phyloP scores from a whole-genome alignment of 2,797 vertebrate species.

The Cryptoblepharus egeriae region DNA sequence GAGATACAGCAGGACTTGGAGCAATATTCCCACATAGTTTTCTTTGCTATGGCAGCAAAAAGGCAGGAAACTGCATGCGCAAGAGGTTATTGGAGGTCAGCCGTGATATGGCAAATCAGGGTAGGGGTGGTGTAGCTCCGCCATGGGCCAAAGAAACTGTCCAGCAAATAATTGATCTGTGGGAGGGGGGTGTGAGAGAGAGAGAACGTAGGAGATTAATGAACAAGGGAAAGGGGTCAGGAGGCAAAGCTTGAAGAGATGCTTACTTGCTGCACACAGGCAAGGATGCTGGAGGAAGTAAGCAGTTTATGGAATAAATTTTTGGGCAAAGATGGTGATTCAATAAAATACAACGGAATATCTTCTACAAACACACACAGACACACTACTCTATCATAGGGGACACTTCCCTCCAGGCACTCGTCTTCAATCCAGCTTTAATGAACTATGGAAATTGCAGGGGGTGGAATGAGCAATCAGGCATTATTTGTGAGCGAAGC shows the following conservation, averaged over 20 bases:
- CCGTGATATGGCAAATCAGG: not conserved
- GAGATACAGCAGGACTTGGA: not conserved
- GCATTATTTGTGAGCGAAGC: not conserved
- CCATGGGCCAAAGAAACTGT: not conserved
- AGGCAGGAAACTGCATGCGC: not conserved
- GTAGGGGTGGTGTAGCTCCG: not conserved
- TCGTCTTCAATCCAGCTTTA: not conserved
- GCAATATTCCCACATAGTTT: not conserved
- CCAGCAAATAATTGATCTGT: not conserved
- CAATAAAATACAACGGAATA: not conserved
- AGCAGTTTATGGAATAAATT: not conserved
- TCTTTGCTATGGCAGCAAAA: not conserved
- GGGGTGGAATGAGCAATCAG: not conserved
- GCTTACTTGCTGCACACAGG: not conserved
- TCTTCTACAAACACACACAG: not conserved
- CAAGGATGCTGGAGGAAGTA: not conserved
- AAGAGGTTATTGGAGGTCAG: slow-evolving; percentile 24
- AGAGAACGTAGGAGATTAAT: not conserved
- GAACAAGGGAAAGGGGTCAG: not conserved
- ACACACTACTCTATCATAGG: not conserved
- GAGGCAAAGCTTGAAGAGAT: not conserved
- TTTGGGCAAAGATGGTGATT: not conserved
- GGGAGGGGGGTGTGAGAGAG: not conserved
- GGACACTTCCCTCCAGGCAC: not conserved
- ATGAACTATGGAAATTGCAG: slow-evolving; percentile 4